These are phyloP conservation scores for Jaculus jaculus DNA, from an alignment of 2,113 vertebrate genomes.

Conservation along the genomic window DNA sequence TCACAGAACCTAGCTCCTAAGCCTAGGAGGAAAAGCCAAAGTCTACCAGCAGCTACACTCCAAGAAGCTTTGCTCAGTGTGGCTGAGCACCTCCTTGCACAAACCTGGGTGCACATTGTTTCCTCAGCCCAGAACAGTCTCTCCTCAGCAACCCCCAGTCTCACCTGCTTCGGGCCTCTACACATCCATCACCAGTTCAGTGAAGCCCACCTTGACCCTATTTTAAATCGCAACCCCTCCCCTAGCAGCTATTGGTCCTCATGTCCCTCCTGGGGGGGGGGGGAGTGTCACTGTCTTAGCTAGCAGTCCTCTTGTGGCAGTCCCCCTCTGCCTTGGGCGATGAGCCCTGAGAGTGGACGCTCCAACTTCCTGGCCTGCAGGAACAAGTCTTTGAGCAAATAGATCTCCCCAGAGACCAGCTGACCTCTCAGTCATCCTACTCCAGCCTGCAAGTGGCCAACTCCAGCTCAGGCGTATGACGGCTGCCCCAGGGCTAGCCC, in stretches of 20 bases:
- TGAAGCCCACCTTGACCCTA: neutral
- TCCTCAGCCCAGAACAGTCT: neutral
- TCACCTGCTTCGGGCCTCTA: neutral
- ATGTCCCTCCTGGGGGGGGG: neutral
- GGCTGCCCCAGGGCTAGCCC: conserved; percentile 60
- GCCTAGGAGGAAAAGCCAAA: neutral
- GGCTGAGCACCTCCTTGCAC: neutral
- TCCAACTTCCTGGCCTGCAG: neutral
- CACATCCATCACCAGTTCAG: no score
- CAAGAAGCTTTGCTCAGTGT: neutral
- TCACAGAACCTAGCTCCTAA: neutral
- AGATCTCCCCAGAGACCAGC: neutral
- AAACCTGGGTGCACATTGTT: neutral
- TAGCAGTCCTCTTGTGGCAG: neutral
- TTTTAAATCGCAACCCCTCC: neutral
- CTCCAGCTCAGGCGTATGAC: neutral
- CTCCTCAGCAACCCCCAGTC: neutral
- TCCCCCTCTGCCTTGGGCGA: neutral
- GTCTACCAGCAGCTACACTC: neutral
- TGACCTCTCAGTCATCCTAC: neutral
- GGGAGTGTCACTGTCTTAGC: neutral
- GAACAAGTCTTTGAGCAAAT: neutral
- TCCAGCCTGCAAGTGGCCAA: neutral
- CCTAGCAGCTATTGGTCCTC: neutral
- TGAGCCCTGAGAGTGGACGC: neutral